Conservation (phyloP, 2,888 invertebrate genomes). For the Dioctria linearis region DNA sequence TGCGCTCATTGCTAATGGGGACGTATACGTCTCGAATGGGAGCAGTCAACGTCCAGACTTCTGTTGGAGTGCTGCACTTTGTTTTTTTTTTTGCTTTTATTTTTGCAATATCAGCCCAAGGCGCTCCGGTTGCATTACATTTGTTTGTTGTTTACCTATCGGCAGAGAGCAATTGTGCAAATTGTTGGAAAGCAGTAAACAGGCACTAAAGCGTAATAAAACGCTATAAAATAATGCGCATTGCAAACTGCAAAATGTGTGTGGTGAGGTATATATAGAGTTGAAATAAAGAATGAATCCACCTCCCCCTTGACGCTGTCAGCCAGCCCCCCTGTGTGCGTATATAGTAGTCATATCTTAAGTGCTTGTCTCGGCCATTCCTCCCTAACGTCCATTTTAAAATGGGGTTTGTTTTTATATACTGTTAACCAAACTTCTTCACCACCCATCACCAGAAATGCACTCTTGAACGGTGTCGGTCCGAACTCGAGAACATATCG, state of each 20-base stretch:
- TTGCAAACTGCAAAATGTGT: not conserved
- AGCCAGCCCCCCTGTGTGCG: not conserved
- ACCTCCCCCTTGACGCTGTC: not conserved
- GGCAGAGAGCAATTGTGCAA: slow-evolving; percentile 35
- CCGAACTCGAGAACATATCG: not conserved
- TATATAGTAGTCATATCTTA: not conserved
- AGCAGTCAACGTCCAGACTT: slow-evolving; percentile 32
- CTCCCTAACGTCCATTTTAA: not conserved
- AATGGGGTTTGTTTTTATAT: not conserved
- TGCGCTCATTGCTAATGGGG: not conserved
- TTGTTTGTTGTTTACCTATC: slow-evolving; percentile 21
- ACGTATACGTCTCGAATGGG: slow-evolving; percentile 15
- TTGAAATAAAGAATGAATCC: no score
- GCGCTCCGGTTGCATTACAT: not conserved
- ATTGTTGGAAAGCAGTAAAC: slow-evolving; percentile 18
- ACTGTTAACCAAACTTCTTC: not conserved
- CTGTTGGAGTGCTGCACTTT: not conserved
- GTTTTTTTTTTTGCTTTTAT: not conserved
- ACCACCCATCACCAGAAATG: not conserved
- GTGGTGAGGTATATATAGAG: no score
- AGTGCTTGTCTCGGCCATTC: no score
- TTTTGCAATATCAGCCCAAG: not conserved
- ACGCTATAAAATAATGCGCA: slow-evolving; percentile 7
- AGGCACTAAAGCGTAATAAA: slow-evolving; percentile 24
- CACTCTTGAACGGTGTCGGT: not conserved